Evolutionary conservation across 1,140 invertebrate species (phyloP).

Genomic region (Drosophila lini): DNA sequence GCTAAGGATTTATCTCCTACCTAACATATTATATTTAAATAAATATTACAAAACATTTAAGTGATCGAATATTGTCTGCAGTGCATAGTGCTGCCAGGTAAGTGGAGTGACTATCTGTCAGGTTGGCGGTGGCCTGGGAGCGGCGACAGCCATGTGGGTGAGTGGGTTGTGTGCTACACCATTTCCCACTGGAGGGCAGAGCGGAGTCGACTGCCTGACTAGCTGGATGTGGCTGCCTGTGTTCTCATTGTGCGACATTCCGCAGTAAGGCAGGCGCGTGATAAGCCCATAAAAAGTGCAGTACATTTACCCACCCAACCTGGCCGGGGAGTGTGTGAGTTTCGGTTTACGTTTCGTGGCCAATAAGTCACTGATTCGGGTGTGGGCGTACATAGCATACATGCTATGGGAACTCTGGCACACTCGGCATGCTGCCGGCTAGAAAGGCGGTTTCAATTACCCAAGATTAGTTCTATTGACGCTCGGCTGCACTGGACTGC

Average conservation of each 20-base stretch:
- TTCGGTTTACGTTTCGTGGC: constrained; percentile 45
- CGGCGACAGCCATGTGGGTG: constrained; percentile 42
- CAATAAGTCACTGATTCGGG: constrained; percentile 47
- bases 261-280: constrained; percentile 43
- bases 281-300: constrained; percentile 54
- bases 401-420: constrained; percentile 11
- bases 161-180: constrained; percentile 18
- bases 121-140: constrained; percentile 38
- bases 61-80: background rate
- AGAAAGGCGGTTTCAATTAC: constrained; percentile 61
- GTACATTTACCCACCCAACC: background rate
- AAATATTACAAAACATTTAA: no score
- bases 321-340: constrained; percentile 22
- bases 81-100: constrained; percentile 13
- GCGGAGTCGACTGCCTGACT: constrained; percentile 23
- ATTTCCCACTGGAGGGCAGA: constrained; percentile 4
- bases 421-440: constrained; percentile 45
- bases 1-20: background rate
- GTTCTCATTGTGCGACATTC: constrained; percentile 57
- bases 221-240: constrained; percentile 18
- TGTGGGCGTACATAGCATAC: constrained; percentile 9
- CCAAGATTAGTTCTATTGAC: constrained; percentile 56
- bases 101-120: constrained; percentile 42
- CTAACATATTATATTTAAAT: background rate
- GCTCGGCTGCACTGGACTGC: constrained; percentile 26